Conservation (phyloP, 2,888 invertebrate genomes). For the Phortica okadai region DNA sequence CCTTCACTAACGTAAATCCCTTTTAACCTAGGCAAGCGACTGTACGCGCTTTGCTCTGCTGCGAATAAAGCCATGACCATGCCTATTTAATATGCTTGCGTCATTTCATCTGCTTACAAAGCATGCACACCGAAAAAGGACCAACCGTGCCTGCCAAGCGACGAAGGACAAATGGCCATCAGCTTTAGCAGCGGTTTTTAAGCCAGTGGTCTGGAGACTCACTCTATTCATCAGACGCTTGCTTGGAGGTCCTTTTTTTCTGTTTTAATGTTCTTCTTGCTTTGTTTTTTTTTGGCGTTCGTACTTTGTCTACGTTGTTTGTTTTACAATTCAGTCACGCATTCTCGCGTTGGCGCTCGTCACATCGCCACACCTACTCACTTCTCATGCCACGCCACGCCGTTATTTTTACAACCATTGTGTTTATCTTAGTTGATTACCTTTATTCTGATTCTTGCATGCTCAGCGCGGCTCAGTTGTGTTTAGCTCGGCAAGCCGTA, state of each 20-base stretch:
- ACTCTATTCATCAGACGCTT: neutral
- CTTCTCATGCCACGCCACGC: constrained; percentile 17
- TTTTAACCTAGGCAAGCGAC: neutral
- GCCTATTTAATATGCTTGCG: constrained; percentile 6
- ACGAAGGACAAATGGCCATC: neutral
- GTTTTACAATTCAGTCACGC: constrained; percentile 42
- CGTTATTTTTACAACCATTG: neutral
- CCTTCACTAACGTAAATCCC: neutral
- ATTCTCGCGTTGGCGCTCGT: constrained; percentile 2
- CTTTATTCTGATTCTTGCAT: neutral
- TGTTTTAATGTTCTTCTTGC: neutral
- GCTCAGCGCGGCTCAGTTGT: neutral
- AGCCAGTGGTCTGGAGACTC: neutral
- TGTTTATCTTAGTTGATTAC: constrained; percentile 15
- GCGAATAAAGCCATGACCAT: neutral
- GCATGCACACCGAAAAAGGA: neutral
- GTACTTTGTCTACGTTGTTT: neutral
- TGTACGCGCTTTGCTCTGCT: neutral
- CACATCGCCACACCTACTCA: neutral
- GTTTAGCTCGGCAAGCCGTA: neutral
- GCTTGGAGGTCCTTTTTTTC: neutral
- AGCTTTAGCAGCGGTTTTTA: too few species aligned
- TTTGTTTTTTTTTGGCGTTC: constrained; percentile 24
- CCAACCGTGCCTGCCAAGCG: too few species aligned
- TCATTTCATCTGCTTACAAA: neutral